Percentiles rank a stretch among this genome's conserved stretches.
Conservation (phyloP, 2,888 invertebrate species). For the Aleiodes leptofemur region DNA sequence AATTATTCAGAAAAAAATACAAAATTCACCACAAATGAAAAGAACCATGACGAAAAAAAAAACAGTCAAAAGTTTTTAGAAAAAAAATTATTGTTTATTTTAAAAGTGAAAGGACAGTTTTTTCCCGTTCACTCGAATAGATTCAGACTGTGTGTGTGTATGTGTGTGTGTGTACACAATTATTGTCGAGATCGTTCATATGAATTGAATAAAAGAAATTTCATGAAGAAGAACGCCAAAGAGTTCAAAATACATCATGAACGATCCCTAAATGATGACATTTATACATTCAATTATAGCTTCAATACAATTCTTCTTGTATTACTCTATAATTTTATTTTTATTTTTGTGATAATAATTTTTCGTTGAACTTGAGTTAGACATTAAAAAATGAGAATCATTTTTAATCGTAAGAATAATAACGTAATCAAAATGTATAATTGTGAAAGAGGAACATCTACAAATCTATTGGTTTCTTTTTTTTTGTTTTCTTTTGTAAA, state of each 20-base stretch:
- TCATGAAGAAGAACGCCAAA: conserved; percentile 20
- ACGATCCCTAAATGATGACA: conserved; percentile 35
- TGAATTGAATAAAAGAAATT: not conserved
- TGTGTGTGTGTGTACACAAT: too few species aligned
- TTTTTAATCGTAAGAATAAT: conserved; percentile 29
- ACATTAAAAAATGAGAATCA: conserved; percentile 36
- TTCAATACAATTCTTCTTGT: conserved; percentile 50
- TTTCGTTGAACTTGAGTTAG: conserved; percentile 60
- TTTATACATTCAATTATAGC: conserved; percentile 38
- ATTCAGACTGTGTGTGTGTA: too few species aligned
- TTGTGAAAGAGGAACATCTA: conserved; percentile 48
- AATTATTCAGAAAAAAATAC: not conserved
- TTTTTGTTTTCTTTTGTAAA: conserved; percentile 67
- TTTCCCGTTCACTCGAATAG: not conserved
- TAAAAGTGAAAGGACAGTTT: not conserved
- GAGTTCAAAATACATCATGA: conserved; percentile 12
- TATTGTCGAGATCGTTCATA: conserved; percentile 9
- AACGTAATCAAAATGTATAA: conserved; percentile 55
- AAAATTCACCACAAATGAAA: not conserved
- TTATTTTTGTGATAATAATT: conserved; percentile 15
- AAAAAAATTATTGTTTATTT: not conserved
- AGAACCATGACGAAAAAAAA: too few species aligned
- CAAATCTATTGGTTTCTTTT: conserved; percentile 61
- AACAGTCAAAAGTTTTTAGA: too few species aligned
- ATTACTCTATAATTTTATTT: conserved; percentile 63